Conservation (phyloP, 92 coral and sea anemone species). For the Montipora capitata region DNA sequence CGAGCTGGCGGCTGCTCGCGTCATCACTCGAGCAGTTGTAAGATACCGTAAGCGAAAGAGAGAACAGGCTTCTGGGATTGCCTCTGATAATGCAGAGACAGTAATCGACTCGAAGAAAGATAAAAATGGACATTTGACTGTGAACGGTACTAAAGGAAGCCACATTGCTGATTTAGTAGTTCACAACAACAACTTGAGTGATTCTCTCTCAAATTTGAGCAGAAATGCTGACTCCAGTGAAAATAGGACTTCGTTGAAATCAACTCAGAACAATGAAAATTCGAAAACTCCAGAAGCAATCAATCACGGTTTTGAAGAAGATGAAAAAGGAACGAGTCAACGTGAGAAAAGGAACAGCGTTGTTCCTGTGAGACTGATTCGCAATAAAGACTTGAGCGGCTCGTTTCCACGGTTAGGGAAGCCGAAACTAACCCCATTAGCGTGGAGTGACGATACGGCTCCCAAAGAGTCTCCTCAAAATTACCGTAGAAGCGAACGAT, state of each 20-base stretch:
- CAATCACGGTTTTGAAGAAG: neutral
- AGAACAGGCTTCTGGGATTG: constrained; percentile 28
- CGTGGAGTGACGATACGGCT: neutral
- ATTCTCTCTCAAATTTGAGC: constrained; percentile 15
- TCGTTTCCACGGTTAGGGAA: neutral
- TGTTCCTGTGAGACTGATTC: neutral
- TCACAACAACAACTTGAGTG: neutral
- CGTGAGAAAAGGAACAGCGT: neutral
- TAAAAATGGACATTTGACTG: neutral
- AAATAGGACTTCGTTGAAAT: neutral
- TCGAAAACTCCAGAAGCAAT: neutral
- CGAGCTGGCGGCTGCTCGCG: constrained; percentile 80
- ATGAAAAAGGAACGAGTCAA: neutral
- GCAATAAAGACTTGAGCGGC: neutral
- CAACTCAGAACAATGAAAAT: neutral
- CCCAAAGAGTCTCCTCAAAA: neutral
- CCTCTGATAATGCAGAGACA: neutral
- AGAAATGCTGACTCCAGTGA: neutral
- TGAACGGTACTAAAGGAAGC: neutral
- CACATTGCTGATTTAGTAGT: constrained; percentile 6
- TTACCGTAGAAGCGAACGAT: neutral
- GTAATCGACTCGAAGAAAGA: neutral
- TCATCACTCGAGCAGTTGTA: constrained; percentile 85
- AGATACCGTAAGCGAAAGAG: constrained; percentile 79
- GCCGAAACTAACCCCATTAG: neutral